Evolutionary conservation across 1,140 invertebrate genomes (phyloP), one percentile per base, ranked within the genome.

Genomic region (Neocloeon triangulifer): DNA sequence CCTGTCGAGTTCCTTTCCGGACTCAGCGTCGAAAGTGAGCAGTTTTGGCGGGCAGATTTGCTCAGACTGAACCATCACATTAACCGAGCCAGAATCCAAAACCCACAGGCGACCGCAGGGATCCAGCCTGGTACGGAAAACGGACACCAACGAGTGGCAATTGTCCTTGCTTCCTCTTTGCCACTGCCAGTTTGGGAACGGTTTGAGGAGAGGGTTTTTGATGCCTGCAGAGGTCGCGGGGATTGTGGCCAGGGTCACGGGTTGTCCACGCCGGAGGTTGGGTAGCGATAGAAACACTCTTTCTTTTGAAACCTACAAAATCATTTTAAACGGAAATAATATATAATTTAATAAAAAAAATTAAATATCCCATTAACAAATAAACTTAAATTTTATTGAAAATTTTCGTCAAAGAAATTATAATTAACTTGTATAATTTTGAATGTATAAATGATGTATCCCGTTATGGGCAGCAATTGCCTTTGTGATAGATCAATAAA

Each of bases 51-150:
- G 37, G 19, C 37, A 38, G 9, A 36, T n/a, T n/a, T n/a, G 9
- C n/a, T 29, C 16, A 13, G 16, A 20, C n/a, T n/a, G n/a, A 14
- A 16, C 20, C 7, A 32, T 10, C 9, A 22, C 73, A 14, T 69
- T 62, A 0, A 62, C 55, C 16, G 73, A 55, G 0, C 76, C 72
- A 1, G 70, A 73, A 39, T 81, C 76, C 20, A 79, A 43, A 0
- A 76, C 65, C 75, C 75, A 81, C 1, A 81, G 60, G 2, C 74
- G 59, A 16, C 64, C 66, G 43, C 75, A 81, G 12, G 57, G 57
- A 50, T 81, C 76, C 2, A 69, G 74, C 1, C 69, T 51, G 0
- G 77, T 52, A 0, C 75, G 53, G 47, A 75, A 79, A 0, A 72
- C 68, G 1, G 73, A 77, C 0, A 50, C 56, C 3, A 65, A 47